phyloP scores from a whole-genome alignment of 2,113 vertebrate species.

The Xerus inauris region DNA sequence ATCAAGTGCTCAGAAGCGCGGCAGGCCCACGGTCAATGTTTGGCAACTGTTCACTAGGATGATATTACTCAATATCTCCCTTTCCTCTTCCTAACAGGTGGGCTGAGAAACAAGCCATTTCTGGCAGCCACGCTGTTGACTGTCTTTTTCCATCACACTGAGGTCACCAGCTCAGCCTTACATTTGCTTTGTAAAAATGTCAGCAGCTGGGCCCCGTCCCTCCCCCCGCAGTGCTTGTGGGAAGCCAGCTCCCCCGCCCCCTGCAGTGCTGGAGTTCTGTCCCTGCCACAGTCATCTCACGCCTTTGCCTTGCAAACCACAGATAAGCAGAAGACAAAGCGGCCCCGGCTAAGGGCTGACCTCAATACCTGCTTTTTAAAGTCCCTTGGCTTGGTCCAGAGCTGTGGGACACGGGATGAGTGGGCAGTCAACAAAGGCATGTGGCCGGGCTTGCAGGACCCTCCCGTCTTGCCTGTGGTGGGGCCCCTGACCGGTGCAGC shows the following conservation, averaged over 20 bases:
- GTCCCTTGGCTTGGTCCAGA: not conserved
- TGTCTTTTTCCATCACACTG: conserved; percentile 74
- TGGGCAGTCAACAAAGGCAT: not conserved
- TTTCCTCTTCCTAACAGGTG: conserved; percentile 92
- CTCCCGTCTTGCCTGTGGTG: not conserved
- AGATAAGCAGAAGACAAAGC: conserved; percentile 64
- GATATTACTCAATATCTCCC: conserved; percentile 88
- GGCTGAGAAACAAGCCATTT: conserved; percentile 76
- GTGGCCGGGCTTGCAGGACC: not conserved
- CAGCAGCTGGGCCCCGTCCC: conserved; percentile 67
- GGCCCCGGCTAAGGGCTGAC: not conserved
- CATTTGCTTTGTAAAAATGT: conserved; percentile 78
- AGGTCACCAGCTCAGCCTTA: conserved; percentile 69
- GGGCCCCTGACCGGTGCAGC: not conserved
- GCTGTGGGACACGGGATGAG: not conserved
- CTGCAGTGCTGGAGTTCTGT: not conserved
- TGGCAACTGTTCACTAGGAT: conserved; percentile 52
- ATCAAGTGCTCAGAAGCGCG: not conserved
- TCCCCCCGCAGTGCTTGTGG: conserved; percentile 18
- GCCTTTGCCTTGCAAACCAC: conserved; percentile 69
- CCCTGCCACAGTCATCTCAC: conserved; percentile 27
- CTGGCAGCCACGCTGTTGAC: conserved; percentile 71
- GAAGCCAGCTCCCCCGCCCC: not conserved
- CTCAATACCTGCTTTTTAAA: conserved; percentile 56
- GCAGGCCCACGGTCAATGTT: not conserved